Percentiles rank a stretch among this genome's conserved stretches.
phyloP scores from a whole-genome alignment of 2,113 vertebrate species.

The Xiphorhynchus elegans region DNA sequence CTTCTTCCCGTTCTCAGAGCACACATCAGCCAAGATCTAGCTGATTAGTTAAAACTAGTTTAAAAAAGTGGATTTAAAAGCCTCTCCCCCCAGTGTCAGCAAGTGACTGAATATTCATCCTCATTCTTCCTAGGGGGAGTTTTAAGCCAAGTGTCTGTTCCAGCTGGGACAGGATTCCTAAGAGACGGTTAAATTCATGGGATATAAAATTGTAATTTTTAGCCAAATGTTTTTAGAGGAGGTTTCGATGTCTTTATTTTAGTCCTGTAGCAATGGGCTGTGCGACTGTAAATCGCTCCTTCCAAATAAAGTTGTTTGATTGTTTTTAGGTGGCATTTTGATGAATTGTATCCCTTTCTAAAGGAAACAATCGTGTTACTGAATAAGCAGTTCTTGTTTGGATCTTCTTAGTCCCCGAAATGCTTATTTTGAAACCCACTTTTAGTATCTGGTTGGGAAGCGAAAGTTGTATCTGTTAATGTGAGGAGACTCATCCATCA shows the following conservation, averaged over 20 bases:
- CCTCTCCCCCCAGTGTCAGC: background rate
- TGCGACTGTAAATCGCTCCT: conserved; percentile 2
- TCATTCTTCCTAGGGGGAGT: background rate
- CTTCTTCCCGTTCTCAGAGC: background rate
- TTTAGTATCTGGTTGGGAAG: conserved; percentile 62
- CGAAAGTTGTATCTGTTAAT: conserved; percentile 73
- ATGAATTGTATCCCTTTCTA: conserved; percentile 10
- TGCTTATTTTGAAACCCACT: conserved; percentile 39
- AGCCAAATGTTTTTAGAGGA: background rate
- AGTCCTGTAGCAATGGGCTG: conserved; percentile 6
- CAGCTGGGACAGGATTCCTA: conserved; percentile 24
- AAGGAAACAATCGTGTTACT: background rate
- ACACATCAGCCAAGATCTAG: background rate
- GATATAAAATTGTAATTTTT: conserved; percentile 17
- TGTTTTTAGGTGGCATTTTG: conserved; percentile 43
- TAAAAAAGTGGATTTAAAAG: background rate
- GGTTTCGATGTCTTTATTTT: background rate
- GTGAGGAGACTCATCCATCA: conserved; percentile 75
- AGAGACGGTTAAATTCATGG: background rate
- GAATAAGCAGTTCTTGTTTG: conserved; percentile 26
- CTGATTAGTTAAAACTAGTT: conserved; percentile 20
- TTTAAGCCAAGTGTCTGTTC: background rate
- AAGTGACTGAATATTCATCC: background rate
- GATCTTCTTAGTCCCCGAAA: conserved; percentile 43
- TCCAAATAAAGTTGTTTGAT: conserved; percentile 48